Base-by-base conservation (phyloP, 2,888 invertebrate genomes). In the Lamproptera curius region DNA sequence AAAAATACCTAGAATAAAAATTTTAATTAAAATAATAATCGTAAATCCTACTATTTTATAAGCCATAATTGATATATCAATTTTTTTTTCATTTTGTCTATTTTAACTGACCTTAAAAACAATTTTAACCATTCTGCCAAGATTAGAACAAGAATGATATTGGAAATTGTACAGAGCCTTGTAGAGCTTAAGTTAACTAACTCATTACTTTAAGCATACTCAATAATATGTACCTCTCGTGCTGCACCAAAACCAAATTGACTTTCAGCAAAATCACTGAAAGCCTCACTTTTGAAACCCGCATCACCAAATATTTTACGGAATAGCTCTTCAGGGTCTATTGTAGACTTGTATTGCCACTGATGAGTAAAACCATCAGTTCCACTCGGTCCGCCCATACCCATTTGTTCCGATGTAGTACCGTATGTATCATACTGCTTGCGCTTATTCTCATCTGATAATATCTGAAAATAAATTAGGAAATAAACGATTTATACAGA, bases 311-410 rank as follows among this genome's bases (percentile, higher is more conserved):
- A 99, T 65, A 99, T 98, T 81, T 95, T 97, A 44, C 98, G 90
- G 82, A 99, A 99, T 31, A 99, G 77, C 76, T 99, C 98, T 70
- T 99, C 98, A 0, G 99, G 98, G 77, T 99, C 97, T 58, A 98
- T 92, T 6, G 92, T 92, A 0, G 96, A 94, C 56, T 94, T 94
- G 71, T 95, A 97, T 62, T 94, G 92, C 95, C 96, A 97, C 59
- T 90, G 91, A 62, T 94, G 92, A 35, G 90, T 89, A 65, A 93
- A 94, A 4, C 92, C 92, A 42, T 92, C 89, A 1, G 57, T 36
- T 1, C 91, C 91, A 11, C 85, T 73, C 0, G 89, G 82, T 0
- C 87, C 83, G 2, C 92, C 90, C 75, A 93, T 92, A 13, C 94
- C 93, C 94, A 96, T 95, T 68, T 95, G 93, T 42, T 96, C 95